Percentiles rank a stretch among this genome's conserved stretches.
Conservation (phyloP, 2,113 vertebrate species). For the Taxidea taxus region DNA sequence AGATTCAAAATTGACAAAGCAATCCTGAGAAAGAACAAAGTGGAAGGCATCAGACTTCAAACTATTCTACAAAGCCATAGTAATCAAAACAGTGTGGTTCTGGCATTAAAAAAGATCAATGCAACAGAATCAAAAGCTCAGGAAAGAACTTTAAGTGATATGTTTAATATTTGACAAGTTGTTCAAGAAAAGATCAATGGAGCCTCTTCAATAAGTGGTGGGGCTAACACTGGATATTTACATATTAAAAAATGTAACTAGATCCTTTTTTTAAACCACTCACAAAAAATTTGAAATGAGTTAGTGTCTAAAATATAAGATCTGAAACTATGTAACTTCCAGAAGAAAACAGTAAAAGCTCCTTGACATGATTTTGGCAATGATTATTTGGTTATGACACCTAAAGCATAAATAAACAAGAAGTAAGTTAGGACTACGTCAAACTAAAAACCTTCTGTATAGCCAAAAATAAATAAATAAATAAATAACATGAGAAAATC, state of each 20-base stretch:
- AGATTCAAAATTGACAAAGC: neutral
- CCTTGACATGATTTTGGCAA: neutral
- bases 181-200: neutral
- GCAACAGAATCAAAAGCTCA: neutral
- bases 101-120: neutral
- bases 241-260: neutral
- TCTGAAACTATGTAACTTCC: neutral
- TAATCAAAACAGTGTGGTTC: neutral
- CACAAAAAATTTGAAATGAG: neutral
- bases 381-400: neutral
- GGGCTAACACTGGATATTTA: neutral
- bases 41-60: neutral
- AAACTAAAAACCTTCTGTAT: neutral
- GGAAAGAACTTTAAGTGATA: neutral
- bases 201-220: neutral
- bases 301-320: neutral
- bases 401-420: neutral
- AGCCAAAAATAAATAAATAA: no score
- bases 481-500: neutral
- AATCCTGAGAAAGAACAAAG: neutral
- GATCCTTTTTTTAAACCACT: neutral
- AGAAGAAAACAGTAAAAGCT: neutral
- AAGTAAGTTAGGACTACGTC: neutral
- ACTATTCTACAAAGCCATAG: neutral
- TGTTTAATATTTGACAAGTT: neutral